A percentile compares a stretch with the other conserved stretches of the same genome.
Conservation (phyloP, 2,113 vertebrate genomes). For the Salvelinus sp. region DNA sequence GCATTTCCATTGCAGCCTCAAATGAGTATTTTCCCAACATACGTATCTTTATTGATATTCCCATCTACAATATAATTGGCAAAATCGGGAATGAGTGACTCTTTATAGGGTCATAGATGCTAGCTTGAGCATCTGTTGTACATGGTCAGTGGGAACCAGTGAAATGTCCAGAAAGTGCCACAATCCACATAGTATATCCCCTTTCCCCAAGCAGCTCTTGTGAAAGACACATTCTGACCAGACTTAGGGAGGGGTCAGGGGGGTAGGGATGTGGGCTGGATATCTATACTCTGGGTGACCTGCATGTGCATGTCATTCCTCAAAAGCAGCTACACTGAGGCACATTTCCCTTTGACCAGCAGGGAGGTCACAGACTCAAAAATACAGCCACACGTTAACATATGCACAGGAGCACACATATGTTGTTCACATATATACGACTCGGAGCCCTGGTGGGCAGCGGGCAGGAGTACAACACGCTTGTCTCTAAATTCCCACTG, state of each 20-base stretch:
- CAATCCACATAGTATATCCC: conserved; percentile 21
- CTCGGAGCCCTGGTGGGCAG: conserved; percentile 13
- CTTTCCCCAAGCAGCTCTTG: conserved; percentile 29
- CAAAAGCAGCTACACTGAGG: conserved; percentile 51
- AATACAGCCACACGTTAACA: conserved; percentile 4
- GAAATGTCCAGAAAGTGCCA: conserved; percentile 13
- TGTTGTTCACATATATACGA: not conserved
- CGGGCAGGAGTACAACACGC: not conserved
- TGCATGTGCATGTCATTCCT: conserved; percentile 54
- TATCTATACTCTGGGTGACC: conserved; percentile 69
- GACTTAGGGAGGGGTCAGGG: conserved; percentile 23
- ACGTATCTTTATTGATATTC: conserved; percentile 23
- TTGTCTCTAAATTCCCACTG: not conserved
- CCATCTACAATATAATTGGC: conserved; percentile 35
- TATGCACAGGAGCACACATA: not conserved
- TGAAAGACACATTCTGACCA: conserved; percentile 64
- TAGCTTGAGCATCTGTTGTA: conserved; percentile 45
- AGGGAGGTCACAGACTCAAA: conserved; percentile 41
- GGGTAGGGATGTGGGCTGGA: conserved; percentile 30
- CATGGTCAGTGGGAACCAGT: conserved; percentile 53
- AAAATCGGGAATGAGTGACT: conserved; percentile 22
- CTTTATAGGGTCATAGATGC: conserved; percentile 7
- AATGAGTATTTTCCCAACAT: conserved; percentile 12
- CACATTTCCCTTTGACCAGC: conserved; percentile 53
- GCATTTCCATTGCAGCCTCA: not conserved